Base-by-base conservation (phyloP, 2,888 invertebrate species). In the Onchidella celtica region DNA sequence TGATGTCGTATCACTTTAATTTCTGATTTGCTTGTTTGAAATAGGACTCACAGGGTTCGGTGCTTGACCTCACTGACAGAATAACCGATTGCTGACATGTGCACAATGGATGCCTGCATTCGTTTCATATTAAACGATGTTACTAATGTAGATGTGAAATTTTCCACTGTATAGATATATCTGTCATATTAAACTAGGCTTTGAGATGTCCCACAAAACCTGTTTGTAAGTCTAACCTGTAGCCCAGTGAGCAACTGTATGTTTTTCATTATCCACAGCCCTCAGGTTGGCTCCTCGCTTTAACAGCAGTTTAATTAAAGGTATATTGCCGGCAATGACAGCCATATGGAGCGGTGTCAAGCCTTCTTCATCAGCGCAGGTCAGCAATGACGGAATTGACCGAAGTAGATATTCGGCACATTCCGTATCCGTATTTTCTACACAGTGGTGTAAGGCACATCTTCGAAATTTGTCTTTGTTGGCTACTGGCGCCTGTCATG, bases 201-300 rank as follows among this genome's bases (percentile, higher is more conserved):
- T n/a, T n/a, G n/a, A n/a, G n/a, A n/a, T n/a, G n/a, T n/a, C n/a
- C n/a, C n/a, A n/a, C n/a, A n/a, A n/a, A n/a, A n/a, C n/a, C n/a
- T n/a, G n/a, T n/a, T n/a, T n/a, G n/a, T n/a, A n/a, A n/a, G n/a
- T n/a, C n/a, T 63, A 74, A 98, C 98, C 99, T 86, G 98, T 98
- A 27, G 99, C 98, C 99, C 99, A 99, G 93, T 99, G 99, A 14
- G 99, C 96, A 68, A 97, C 97, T 1, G 98, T 97, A 93, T 99
- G 99, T 83, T 97, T 96, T 92, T 99, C 99, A 90, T 97, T 96
- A 93, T 99, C 99, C 86, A 97, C 95, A 68, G 97, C 96, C 93
- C 97, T 96, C 86, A 98, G 96, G 91, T 98, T 96, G 11, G 98
- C 98, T 61, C 97, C 97, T 88, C 96, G 96, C 63, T 97, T 96